phyloP scores from a whole-genome alignment of 2,888 invertebrate species.

The Stramonita haemastoma region DNA sequence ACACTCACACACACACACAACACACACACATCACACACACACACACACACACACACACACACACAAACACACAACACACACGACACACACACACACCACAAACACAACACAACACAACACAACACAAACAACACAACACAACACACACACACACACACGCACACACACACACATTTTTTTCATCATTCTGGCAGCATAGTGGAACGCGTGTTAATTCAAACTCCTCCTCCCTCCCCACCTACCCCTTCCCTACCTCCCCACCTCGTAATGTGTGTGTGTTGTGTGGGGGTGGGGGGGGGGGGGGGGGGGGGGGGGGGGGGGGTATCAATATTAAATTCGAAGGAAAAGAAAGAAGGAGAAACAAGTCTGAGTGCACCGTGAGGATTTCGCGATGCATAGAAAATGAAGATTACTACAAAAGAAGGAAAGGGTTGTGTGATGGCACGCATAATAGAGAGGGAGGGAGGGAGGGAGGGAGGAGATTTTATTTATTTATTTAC shows the following conservation, averaged over 20 bases:
- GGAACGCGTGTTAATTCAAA: too few relatives aligned
- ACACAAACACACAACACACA: too few relatives aligned
- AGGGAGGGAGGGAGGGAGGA: not conserved
- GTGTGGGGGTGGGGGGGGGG: too few relatives aligned
- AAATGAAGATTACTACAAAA: not conserved
- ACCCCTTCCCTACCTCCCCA: too few relatives aligned
- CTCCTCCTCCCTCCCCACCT: too few relatives aligned
- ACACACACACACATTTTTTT: too few relatives aligned
- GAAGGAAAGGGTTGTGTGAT: not conserved
- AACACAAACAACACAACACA: too few relatives aligned
- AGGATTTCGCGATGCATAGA: not conserved
- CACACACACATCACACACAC: not conserved
- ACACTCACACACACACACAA: not conserved
- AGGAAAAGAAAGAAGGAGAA: not conserved
- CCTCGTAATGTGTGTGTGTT: too few relatives aligned
- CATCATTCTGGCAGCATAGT: too few relatives aligned
- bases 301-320: too few relatives aligned
- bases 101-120: not conserved
- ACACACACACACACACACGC: too few relatives aligned
- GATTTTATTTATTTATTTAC: too few relatives aligned
- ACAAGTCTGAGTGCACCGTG: not conserved
- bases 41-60: not conserved
- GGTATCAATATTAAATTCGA: not conserved
- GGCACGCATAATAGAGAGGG: not conserved
- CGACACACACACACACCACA: not conserved